Conservation (phyloP, 2,797 vertebrate genomes). For the Silurus aristotelis region DNA sequence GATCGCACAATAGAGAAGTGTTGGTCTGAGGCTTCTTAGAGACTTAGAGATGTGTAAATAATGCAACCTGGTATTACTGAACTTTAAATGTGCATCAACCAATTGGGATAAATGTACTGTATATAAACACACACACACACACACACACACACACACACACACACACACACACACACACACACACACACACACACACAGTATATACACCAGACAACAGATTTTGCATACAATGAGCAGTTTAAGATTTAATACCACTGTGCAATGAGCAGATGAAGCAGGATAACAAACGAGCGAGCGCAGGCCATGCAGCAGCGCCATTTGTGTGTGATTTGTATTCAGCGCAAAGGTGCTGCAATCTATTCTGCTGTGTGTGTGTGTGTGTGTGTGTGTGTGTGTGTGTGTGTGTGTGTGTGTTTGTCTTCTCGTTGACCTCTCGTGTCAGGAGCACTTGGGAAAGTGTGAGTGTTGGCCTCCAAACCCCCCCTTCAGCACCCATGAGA, state of each 20-base stretch:
- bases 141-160: background rate
- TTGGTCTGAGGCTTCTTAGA: slow-evolving; percentile 31
- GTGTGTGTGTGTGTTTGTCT: slow-evolving; percentile 21
- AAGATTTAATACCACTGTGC: background rate
- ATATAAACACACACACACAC: background rate
- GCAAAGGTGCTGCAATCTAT: slow-evolving; percentile 32
- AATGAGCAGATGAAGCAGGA: slow-evolving; percentile 2
- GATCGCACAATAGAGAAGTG: slow-evolving; percentile 29
- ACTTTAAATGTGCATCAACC: slow-evolving; percentile 57
- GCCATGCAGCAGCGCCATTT: slow-evolving; percentile 38
- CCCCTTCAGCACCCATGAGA: slow-evolving; percentile 11
- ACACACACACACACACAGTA: background rate
- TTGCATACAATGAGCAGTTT: background rate
- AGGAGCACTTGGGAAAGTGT: slow-evolving; percentile 22
- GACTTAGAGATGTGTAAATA: slow-evolving; percentile 61
- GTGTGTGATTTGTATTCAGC: slow-evolving; percentile 45
- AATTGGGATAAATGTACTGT: background rate
- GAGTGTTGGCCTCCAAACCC: slow-evolving; percentile 12
- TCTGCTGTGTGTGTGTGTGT: background rate
- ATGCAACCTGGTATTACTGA: slow-evolving; percentile 64
- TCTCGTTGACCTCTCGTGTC: slow-evolving; percentile 44
- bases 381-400: background rate
- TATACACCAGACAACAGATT: background rate
- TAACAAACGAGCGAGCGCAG: background rate
- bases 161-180: background rate